These are phyloP conservation scores for Alectura lathami DNA, from an alignment of 2,113 vertebrate genomes.

Conservation along the genomic window DNA sequence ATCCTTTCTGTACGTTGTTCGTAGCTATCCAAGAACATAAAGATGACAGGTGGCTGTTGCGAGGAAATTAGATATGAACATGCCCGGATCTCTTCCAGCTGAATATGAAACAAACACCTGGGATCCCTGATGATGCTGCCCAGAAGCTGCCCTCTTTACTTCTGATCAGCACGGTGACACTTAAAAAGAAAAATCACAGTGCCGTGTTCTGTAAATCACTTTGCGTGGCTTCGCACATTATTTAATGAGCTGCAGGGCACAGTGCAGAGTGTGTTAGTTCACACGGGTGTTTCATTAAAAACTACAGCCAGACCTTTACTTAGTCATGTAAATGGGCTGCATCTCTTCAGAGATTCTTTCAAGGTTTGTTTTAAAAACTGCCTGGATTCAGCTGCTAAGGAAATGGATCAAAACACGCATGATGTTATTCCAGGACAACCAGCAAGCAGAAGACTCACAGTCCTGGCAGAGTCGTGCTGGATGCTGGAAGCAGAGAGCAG, in stretches of 20 bases:
- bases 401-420: fast-evolving
- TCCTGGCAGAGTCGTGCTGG: not conserved
- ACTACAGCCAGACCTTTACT: not conserved
- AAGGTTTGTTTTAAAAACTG: not conserved
- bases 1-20: not conserved
- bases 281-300: not conserved
- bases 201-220: not conserved
- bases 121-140: not conserved
- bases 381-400: not conserved
- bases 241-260: not conserved
- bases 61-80: not conserved
- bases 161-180: not conserved
- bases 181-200: not conserved
- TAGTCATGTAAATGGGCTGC: not conserved
- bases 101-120: slow-evolving; percentile 1
- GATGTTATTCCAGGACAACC: not conserved
- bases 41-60: not conserved
- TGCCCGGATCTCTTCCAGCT: not conserved
- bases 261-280: not conserved
- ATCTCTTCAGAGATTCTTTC: not conserved
- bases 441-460: not conserved
- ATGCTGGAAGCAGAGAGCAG: not conserved
- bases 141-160: not conserved
- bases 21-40: not conserved
- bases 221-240: not conserved